Base-by-base conservation (phyloP, 2,888 invertebrate genomes). In the Digitonthophagus gazella region DNA sequence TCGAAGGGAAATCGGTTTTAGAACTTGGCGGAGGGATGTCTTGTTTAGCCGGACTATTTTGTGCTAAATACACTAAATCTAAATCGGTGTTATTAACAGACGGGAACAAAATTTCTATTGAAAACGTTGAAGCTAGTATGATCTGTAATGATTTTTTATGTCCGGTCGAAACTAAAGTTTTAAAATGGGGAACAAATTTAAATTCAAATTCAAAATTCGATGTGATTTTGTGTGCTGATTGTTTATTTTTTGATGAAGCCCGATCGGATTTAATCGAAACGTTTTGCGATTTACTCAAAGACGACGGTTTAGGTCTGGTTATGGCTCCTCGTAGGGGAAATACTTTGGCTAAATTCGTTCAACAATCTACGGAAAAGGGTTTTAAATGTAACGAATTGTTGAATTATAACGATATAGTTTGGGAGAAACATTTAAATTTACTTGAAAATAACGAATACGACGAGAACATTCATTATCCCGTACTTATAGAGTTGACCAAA, bases 21-120 rank as follows among this genome's bases (percentile, higher is more conserved):
- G 94, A 94, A 80, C 83, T 94, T 58, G 94, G 94, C 1, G 93
- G 93, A 15, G 94, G 94, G 2, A 93, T 94, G 91, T 92, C 93
- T 15, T 93, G 93, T 75, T 83, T 94, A 22, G 92, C 93, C 4
- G 93, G 93, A 1, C 82, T 94, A 11, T 86, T 92, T 78, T 85
- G 88, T 65, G 90, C 91, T 68, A 90, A 91, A 77, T 90, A 89
- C 76, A 88, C 89, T 68, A 83, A 85, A 64, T 87, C 91, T 0
- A 84, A 84, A 73, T 83, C 85, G 18, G 89, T 93, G 2, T 86
- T 89, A 72, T 83, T 93, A 44, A 92, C 93, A 11, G 94, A 94
- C 80, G 94, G 94, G 44, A 93, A 94, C 82, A 86, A 87, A 75
- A 85, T 88, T 57, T 91, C 92, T 69, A 88, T 93, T 58, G 88